These are phyloP conservation scores for Andrena camellia DNA, from an alignment of 2,888 invertebrate genomes.

Conservation along the genomic window DNA sequence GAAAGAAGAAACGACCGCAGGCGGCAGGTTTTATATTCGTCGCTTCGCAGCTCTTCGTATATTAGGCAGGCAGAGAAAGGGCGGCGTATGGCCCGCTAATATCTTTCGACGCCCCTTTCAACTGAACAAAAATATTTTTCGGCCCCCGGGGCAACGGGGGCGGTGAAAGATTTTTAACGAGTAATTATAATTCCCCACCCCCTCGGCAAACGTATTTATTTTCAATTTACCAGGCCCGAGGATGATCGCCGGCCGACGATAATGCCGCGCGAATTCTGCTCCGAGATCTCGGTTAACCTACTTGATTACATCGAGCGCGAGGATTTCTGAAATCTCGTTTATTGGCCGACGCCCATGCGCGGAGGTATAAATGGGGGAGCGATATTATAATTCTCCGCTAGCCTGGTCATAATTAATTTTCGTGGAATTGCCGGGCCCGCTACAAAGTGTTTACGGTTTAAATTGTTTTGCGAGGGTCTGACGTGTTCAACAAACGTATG, in stretches of 20 bases:
- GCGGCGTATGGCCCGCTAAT: slow-evolving; percentile 61
- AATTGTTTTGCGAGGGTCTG: not conserved
- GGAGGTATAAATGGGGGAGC: not conserved
- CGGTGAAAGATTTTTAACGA: slow-evolving; percentile 55
- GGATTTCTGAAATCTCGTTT: slow-evolving; percentile 2
- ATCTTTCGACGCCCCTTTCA: slow-evolving; percentile 62
- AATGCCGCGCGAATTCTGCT: slow-evolving; percentile 28
- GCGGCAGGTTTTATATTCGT: slow-evolving; percentile 71
- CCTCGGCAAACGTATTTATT: slow-evolving; percentile 48
- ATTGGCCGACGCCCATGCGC: slow-evolving; percentile 3
- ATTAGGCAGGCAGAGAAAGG: slow-evolving; percentile 62
- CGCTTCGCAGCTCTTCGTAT: slow-evolving; percentile 59
- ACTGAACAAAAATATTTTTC: slow-evolving; percentile 61
- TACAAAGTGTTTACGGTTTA: not conserved
- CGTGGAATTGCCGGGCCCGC: not conserved
- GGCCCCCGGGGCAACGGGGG: slow-evolving; percentile 48
- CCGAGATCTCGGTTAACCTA: slow-evolving; percentile 14
- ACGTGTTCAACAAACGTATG: not conserved
- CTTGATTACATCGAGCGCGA: not conserved
- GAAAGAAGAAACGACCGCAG: slow-evolving; percentile 57
- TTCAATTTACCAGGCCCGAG: slow-evolving; percentile 37
- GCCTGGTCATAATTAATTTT: not conserved
- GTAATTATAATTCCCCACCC: slow-evolving; percentile 50
- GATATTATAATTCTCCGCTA: not conserved
- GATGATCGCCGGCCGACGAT: slow-evolving; percentile 38